Evolutionary conservation across 1,140 invertebrate genomes (phyloP), one percentile per base, ranked within the genome.

Genomic region (Drosophila subobscura): DNA sequence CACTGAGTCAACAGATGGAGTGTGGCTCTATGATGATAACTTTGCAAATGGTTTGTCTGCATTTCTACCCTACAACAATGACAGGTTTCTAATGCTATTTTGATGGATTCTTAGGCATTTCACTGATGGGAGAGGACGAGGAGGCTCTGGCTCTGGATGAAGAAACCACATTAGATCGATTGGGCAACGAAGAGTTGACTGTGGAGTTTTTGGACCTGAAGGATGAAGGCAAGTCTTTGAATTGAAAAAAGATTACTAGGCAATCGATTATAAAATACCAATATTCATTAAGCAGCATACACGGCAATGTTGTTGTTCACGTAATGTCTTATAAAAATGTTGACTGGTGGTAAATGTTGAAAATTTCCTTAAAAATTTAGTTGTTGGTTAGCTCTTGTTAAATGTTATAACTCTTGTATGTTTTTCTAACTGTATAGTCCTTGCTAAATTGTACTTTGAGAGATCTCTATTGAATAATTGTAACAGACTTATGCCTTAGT

Each of bases 1-100:
- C 56, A 65, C 56, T 75, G 79, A 91, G 37, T 29, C 83, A 12
- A 41, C 61, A 53, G 44, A 53, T n/a, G 14, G 10, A 10, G 45
- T 42, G n/a, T 89, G 88, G 65, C 67, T 91, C 16, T 86, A 76
- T 65, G 86, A 89, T 58, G 83, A 90, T 77, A 79, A 91, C 80
- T 90, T 91, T 86, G 89, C 90, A 85, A 83, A 81, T 74, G 90
- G 90, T 91, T 22, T 61, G 72, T 64, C 14, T 20, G 3, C 27
- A 8, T 12, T 14, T 1, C 1, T 54, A 27, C 3, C 1, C 4
- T 8, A 8, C 16, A 14, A 10, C 0, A n/a, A 7, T 10, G 12
- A 4, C 3, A 37, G 10, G 6, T 12, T 6, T 16, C 12, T 46
- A 20, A 51, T 23, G 2, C 6, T 4, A 14, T 4, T 5, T 2